Percentiles rank a stretch among this genome's conserved stretches.
phyloP scores from a whole-genome alignment of 2,113 vertebrate species.

The Sus scrofa region DNA sequence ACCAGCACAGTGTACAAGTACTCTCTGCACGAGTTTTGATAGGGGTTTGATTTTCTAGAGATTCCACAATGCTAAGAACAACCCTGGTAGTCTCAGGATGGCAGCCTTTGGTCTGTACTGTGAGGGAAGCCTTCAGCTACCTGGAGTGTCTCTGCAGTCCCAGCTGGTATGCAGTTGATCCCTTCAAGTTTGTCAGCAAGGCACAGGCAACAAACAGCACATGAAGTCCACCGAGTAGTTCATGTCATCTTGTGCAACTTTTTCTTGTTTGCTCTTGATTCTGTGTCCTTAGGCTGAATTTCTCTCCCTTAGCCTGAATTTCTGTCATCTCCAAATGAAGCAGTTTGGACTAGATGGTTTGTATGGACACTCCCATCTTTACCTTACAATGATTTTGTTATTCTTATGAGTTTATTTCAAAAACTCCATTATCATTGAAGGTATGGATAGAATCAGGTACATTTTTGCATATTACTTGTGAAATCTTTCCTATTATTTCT shows the following conservation, averaged over 20 bases:
- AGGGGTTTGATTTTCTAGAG: not conserved
- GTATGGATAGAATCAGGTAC: not conserved
- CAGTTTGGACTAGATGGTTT: not conserved
- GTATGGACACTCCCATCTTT: not conserved
- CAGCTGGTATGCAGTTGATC: not conserved
- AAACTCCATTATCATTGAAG: not conserved
- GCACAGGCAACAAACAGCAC: not conserved
- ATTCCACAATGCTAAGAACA: not conserved
- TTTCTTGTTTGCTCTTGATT: not conserved
- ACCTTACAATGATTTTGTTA: not conserved
- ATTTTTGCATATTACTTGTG: not conserved
- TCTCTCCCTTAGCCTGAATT: not conserved
- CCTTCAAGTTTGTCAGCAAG: not conserved
- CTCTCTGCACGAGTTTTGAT: not conserved
- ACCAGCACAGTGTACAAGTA: not conserved
- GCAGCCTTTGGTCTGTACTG: not conserved
- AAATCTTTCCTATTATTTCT: conserved; percentile 20
- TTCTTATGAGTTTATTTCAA: not conserved
- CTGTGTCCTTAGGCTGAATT: conserved; percentile 37
- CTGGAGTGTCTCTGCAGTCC: not conserved
- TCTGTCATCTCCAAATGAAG: not conserved
- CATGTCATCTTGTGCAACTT: not conserved
- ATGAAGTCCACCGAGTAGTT: not conserved
- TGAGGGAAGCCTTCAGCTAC: not conserved
- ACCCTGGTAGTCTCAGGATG: not conserved